Base-by-base conservation (phyloP, 2,113 vertebrate species). In the Dolichotis patagonum region DNA sequence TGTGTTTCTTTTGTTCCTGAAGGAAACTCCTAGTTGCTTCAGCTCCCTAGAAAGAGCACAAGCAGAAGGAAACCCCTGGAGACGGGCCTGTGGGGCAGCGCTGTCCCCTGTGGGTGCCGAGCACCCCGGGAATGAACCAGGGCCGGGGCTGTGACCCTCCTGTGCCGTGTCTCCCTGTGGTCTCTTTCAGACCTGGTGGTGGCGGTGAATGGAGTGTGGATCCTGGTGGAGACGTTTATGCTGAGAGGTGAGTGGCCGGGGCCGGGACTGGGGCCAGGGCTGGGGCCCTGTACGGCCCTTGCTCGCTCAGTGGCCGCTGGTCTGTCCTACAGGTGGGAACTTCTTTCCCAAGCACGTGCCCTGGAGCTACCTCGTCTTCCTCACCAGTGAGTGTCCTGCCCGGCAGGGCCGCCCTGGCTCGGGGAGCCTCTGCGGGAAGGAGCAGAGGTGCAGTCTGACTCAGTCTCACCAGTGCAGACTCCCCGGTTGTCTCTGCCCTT, bases 141-240 rank as follows among this genome's bases (percentile, higher is more conserved):
- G 35, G 12, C 41, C 1, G 12, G 17, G 1, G 35, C 26, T 7
- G 4, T 43, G 73, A 43, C 54, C 28, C 0, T 0, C 67, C 38
- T 17, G 22, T 54, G 26, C 80, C 24, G 28, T 24, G 17, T 24
- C 46, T 49, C 73, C 12, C 65, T 90, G 73, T 62, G 32, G 84
- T 90, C 77, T 94, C 1, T 98, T 98, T 35, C 97, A 99, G 99
- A 99, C 98, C 97, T 98, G 93, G 99, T 99, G 96, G 99, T 99
- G 96, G 99, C 99, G 1, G 98, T 99, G 87, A 99, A 99, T 1
- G 99, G 99, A n/a, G 98, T 99, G 86, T 99, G 99, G 99, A 99
- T 99, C 98, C 98, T 99, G 0, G 99, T 99, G 97, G 99, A 99
- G 97, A 99, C 99, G 0, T 99, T 99, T 98, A 99, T 99, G 97